Evolutionary conservation across 2,113 vertebrate species (phyloP), one percentile per base, ranked within the genome.

Genomic region (Callospermophilus lateralis): DNA sequence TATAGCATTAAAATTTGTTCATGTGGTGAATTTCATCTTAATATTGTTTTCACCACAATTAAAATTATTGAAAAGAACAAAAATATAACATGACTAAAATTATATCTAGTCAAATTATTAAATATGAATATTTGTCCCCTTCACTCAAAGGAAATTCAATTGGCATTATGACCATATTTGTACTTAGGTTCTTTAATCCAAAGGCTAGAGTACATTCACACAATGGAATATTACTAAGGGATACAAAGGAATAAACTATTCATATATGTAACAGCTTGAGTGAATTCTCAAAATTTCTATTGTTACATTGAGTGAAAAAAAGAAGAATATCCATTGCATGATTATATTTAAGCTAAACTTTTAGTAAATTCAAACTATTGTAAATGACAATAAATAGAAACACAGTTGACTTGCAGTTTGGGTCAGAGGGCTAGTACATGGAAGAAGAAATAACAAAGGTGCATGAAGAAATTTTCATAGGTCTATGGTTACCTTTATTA

Each of bases 381-480:
- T 34, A 32, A 5, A 42, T 28, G 26, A 76, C 45, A 94, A 20
- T 58, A 32, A 51, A 9, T 37, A 39, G 26, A 65, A 1, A 0
- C 8, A 17, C 32, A 32, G 26, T 65, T 88, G 13, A 53, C 2
- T 45, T 34, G 6, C 1, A 28, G 8, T 45, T 17, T n/a, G 13
- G 3, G 4, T n/a, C 26, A 28, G 24, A 42, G 5, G 11, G 3
- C 8, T 4, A 5, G 4, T 24, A 20, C 20, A 9, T 3, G 63
- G 19, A 13, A 20, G 13, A 32, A 1, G 22, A 19, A 10, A 58
- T 4, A 32, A 16, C 1, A 42, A 26, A n/a, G 12, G 4, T 6
- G 3, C 6, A 34, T 30, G 63, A 37, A 9, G 30, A 58, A 83
- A 17, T 5, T 7, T 12, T 7, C 6, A 2, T 1, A 19, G 53